Conservation (phyloP, 2,888 invertebrate species). For the Physocephala rufipes region DNA sequence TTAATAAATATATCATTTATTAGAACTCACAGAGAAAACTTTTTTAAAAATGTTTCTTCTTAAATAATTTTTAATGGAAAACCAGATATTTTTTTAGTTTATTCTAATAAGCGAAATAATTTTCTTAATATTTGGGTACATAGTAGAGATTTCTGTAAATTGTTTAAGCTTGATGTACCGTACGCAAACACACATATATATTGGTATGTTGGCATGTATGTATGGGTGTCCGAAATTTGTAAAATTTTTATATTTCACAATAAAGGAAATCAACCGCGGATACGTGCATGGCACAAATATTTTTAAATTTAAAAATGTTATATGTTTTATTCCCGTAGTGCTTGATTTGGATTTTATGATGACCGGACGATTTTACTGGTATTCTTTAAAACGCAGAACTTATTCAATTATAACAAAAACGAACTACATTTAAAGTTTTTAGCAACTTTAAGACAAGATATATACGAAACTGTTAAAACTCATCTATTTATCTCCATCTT, state of each 20-base stretch:
- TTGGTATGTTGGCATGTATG: too few species aligned
- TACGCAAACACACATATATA: neutral
- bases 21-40: neutral
- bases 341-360: too few species aligned
- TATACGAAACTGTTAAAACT: too few species aligned
- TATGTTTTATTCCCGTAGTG: too few species aligned
- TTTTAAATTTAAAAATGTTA: neutral
- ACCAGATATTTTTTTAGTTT: neutral
- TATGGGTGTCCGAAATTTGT: too few species aligned
- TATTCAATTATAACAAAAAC: too few species aligned
- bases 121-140: constrained; percentile 1
- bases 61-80: neutral
- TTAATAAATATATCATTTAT: neutral
- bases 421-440: too few species aligned
- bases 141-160: neutral
- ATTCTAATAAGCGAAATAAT: neutral
- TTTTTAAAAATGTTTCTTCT: too few species aligned
- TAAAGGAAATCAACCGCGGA: neutral
- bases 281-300: constrained; percentile 25
- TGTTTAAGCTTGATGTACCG: neutral
- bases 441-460: too few species aligned
- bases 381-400: too few species aligned
- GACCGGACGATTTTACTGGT: too few species aligned
- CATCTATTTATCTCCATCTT: too few species aligned
- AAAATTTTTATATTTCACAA: neutral